These are phyloP conservation scores for Nycteola revayana DNA, from an alignment of 2,888 invertebrate genomes.

Conservation along the genomic window DNA sequence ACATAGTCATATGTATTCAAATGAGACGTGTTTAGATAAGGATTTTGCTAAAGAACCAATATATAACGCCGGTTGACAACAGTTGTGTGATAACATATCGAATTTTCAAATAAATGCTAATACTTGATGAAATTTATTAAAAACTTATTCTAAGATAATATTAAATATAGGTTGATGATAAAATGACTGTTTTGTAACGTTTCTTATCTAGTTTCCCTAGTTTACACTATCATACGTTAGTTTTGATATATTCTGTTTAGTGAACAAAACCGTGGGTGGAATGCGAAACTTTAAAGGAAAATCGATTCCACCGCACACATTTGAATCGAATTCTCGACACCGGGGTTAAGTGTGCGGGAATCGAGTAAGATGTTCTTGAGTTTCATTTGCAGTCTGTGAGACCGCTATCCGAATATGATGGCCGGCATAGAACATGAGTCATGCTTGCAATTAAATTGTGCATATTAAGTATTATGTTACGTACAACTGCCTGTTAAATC, in stretches of 20 bases:
- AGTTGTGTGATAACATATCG: constrained; percentile 15
- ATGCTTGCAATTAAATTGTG: constrained; percentile 28
- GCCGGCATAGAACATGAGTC: constrained; percentile 21
- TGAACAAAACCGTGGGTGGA: constrained; percentile 59
- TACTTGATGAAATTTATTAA: constrained; percentile 21
- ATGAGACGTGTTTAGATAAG: constrained; percentile 28
- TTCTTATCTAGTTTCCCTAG: constrained; percentile 31
- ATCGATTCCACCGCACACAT: constrained; percentile 60
- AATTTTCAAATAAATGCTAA: constrained; percentile 19
- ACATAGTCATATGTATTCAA: constrained; percentile 32
- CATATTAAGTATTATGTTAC: constrained; percentile 21
- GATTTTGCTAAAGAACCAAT: constrained; percentile 16
- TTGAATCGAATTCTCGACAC: constrained; percentile 61
- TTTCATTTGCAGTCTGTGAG: constrained; percentile 29
- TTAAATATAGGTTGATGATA: constrained; percentile 7
- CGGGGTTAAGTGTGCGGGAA: constrained; percentile 62
- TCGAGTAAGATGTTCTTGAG: constrained; percentile 62
- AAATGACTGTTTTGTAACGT: constrained; percentile 21
- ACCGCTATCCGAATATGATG: constrained; percentile 23
- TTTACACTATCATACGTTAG: too few relatives aligned
- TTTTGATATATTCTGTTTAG: constrained; percentile 44
- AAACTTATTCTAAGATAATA: constrained; percentile 15
- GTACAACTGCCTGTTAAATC: constrained; percentile 14
- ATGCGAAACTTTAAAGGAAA: constrained; percentile 60
- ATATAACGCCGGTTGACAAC: constrained; percentile 8